Evolutionary conservation across 2,888 invertebrate genomes (phyloP), one percentile per base, ranked within the genome.

Genomic region (Amphipyra berbera): DNA sequence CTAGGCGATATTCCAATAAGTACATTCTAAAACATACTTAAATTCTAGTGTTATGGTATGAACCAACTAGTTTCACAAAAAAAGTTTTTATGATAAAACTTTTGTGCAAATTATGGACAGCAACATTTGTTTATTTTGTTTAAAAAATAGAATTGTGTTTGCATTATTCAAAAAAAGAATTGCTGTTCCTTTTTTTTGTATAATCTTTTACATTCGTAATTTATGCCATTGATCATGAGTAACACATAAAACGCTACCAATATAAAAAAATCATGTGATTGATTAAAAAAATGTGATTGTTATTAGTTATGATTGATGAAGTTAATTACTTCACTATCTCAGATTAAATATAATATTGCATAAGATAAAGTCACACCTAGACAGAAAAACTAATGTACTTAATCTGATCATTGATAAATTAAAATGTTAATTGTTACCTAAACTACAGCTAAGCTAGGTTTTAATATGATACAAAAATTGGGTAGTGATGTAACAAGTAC

Each of bases 191-290:
- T 21, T 21, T n/a, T 21, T 21, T 21, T 21, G 21, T 21, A 21
- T 21, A 21, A 21, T 21, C 21, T 3, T 3, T 2, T 21, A 21
- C n/a, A n/a, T n/a, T n/a, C n/a, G n/a, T n/a, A n/a, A 21, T 21
- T 21, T 3, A 21, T 21, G 1, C 21, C 21, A 21, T 44, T 59
- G 42, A 30, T 44, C 53, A 49, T 21, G 13, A 50, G 42, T 67
- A 40, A 73, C 50, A 52, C 56, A n/a, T 52, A 66, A 63, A 56
- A 52, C 2, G 5, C 4, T 2, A 9, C 9, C 0, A 40, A 68
- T 33, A 35, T 8, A 61, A 21, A 56, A 55, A 57, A 75, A 74
- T 86, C 87, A 87, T 82, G 81, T 87, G 87, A 86, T 71, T 70
- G 75, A 77, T 78, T 64, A 79, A 77, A 75, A 66, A 62, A 69